Evolutionary conservation across 2,113 vertebrate species (phyloP), one percentile per base, ranked within the genome.

Genomic region (Cottus gobio): DNA sequence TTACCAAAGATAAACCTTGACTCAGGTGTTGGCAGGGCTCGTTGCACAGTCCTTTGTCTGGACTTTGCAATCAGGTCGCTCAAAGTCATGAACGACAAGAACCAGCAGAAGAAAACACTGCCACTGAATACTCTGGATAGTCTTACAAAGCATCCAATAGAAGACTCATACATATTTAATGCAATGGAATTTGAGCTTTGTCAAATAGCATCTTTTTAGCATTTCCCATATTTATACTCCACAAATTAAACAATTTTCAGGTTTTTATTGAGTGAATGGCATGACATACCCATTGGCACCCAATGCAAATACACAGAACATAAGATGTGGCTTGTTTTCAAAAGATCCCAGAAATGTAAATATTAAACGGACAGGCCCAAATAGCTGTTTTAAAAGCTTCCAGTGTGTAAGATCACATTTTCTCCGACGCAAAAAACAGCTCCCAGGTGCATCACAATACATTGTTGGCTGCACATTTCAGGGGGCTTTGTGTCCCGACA

Each of bases 401-500:
- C 52, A 7, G 18, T 71, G 28, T 60, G 61, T 62, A 58, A 68
- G 68, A 77, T 85, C 37, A 80, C 37, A 63, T 67, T 83, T 83
- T 64, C 71, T 62, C 63, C 5, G 42, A 28, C 74, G 71, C 88
- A 88, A 57, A 87, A 86, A 93, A 92, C 93, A 90, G 72, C 85
- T 88, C 61, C 4, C 69, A 63, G 79, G 75, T 90, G 89, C 88
- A 77, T 86, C 77, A 89, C 78, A 92, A 82, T 86, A 77, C 71
- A 48, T 68, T 31, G 28, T 83, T 60, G 65, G 66, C 83, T 68
- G 57, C 52, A 80, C 79, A 85, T 89, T 86, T 87, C 66, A 60
- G 70, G 13, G 48, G 71, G 74, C 87, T 93, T 94, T 93, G 85
- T 92, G 81, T 74, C 71, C 61, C 30, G 26, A 44, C 82, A 34